These are phyloP conservation scores for Perca schrenkii DNA, from an alignment of 2,113 vertebrate species.

Conservation along the genomic window DNA sequence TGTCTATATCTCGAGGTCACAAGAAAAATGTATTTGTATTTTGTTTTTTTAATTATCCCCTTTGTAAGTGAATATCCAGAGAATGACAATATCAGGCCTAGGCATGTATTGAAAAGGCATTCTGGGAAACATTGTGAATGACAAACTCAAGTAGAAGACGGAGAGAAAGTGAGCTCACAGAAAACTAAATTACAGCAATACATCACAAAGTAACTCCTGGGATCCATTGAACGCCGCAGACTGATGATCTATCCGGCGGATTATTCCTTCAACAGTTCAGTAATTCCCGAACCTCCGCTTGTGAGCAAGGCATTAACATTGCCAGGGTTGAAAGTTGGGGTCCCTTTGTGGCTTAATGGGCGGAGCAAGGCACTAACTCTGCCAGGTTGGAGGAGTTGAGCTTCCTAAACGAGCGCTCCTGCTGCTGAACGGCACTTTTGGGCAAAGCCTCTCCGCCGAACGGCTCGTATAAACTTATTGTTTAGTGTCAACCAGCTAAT, in stretches of 20 bases:
- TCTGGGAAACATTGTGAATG: slow-evolving; percentile 22
- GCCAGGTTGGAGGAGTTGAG: slow-evolving; percentile 10
- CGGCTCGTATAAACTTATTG: slow-evolving; percentile 48
- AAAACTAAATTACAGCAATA: slow-evolving; percentile 36
- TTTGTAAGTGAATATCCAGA: not conserved
- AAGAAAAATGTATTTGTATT: not conserved
- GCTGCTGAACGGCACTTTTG: slow-evolving; percentile 39
- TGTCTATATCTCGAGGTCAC: not conserved
- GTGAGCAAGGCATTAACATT: slow-evolving; percentile 19
- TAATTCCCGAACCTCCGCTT: slow-evolving; percentile 41
- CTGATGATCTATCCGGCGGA: slow-evolving; percentile 11
- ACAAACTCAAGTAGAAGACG: not conserved
- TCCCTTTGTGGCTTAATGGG: slow-evolving; percentile 15
- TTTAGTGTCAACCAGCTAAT: slow-evolving; percentile 48
- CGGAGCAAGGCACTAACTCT: slow-evolving; percentile 14
- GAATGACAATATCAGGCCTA: not conserved
- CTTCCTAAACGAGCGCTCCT: slow-evolving; percentile 7
- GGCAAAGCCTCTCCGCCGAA: not conserved
- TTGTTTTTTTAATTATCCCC: not conserved
- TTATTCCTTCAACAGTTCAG: slow-evolving; percentile 34
- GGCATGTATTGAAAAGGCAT: slow-evolving; percentile 31
- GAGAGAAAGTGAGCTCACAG: not conserved
- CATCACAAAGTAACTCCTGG: slow-evolving; percentile 29
- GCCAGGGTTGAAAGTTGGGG: slow-evolving; percentile 13
- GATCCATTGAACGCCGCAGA: not conserved